Conservation (phyloP, 2,888 invertebrate genomes). For the Lutraria lutraria region DNA sequence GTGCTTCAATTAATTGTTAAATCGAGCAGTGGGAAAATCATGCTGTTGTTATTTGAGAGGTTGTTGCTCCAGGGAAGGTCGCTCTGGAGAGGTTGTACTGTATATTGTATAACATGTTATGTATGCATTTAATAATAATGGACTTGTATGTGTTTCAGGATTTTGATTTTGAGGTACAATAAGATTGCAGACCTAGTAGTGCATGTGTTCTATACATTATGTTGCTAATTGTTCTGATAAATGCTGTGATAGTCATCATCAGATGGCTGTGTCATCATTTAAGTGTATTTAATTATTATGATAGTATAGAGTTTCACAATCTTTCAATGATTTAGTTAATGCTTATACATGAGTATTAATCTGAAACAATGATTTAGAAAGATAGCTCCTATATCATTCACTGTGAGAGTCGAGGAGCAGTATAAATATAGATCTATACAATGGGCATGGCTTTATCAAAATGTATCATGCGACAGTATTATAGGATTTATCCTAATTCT, state of each 20-base stretch:
- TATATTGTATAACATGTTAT: background rate
- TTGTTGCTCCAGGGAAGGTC: too few species aligned
- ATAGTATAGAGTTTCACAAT: background rate
- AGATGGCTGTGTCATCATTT: background rate
- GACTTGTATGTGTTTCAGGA: background rate
- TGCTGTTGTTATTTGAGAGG: too few species aligned
- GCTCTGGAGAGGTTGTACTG: too few species aligned
- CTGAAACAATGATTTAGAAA: background rate
- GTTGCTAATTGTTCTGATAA: background rate
- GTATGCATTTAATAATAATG: too few species aligned
- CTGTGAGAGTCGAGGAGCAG: background rate
- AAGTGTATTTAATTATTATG: constrained; percentile 6
- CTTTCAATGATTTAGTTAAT: background rate
- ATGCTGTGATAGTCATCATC: background rate
- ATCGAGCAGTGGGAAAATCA: too few species aligned
- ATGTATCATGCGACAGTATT: too few species aligned
- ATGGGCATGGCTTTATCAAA: too few species aligned
- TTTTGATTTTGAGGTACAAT: background rate
- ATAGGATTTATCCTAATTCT: too few species aligned
- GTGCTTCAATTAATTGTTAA: too few species aligned
- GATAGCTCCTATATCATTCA: background rate
- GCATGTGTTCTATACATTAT: background rate
- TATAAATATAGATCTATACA: background rate
- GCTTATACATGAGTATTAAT: background rate
- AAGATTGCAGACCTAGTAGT: background rate